These are phyloP conservation scores for Siniperca undulata DNA, from an alignment of 2,797 vertebrate species.

Conservation along the genomic window DNA sequence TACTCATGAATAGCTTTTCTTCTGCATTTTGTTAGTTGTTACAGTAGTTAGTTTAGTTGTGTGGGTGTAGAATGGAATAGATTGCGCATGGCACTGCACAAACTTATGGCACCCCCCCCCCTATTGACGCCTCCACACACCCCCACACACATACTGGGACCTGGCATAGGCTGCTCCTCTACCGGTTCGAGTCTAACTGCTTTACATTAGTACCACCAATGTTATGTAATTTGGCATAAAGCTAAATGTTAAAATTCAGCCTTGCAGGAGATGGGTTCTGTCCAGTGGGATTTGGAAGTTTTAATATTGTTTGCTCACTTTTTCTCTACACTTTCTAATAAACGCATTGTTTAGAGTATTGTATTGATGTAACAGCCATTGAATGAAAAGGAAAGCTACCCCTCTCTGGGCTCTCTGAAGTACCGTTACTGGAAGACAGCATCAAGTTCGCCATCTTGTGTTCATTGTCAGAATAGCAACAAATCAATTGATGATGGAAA, in stretches of 20 bases:
- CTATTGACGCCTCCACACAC: constrained; percentile 73
- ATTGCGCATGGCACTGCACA: constrained; percentile 75
- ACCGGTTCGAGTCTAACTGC: constrained; percentile 58
- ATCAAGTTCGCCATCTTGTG: constrained; percentile 77
- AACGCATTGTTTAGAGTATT: constrained; percentile 37
- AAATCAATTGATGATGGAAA: constrained; percentile 8
- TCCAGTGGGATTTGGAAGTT: constrained; percentile 55
- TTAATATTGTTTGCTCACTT: constrained; percentile 33
- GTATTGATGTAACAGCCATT: constrained; percentile 56
- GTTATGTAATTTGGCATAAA: constrained; percentile 60
- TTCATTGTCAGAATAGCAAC: constrained; percentile 50
- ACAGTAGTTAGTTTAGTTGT: constrained; percentile 64
- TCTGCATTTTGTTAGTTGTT: constrained; percentile 57
- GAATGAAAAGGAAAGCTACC: constrained; percentile 41
- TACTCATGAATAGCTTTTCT: constrained; percentile 41
- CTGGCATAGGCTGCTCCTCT: constrained; percentile 65
- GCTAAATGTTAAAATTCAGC: constrained; percentile 49
- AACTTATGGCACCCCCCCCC: constrained; percentile 77
- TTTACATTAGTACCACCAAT: constrained; percentile 67
- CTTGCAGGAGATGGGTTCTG: constrained; percentile 31
- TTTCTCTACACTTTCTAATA: constrained; percentile 42
- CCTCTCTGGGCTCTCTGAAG: constrained; percentile 35
- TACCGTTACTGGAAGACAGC: constrained; percentile 4
- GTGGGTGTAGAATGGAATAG: constrained; percentile 79
- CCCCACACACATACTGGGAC: constrained; percentile 68